These are phyloP conservation scores for Tipula vernalis DNA, from an alignment of 2,888 invertebrate species.

Conservation along the genomic window DNA sequence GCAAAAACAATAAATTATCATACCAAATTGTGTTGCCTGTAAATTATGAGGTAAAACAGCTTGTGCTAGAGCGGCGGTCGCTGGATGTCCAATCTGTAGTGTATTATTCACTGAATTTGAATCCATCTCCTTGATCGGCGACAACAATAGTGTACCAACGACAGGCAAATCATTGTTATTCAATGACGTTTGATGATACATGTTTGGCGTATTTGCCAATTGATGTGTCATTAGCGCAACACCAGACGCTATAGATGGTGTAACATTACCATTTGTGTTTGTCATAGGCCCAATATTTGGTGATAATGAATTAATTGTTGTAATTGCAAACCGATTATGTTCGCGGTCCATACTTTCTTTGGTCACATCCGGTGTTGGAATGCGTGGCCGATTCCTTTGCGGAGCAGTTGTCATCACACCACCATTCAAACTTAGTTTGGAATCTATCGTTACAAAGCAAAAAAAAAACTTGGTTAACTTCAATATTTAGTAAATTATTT, in stretches of 20 bases:
- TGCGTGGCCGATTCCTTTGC: conserved; percentile 64
- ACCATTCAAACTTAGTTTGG: conserved; percentile 50
- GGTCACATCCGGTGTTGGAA: conserved; percentile 78
- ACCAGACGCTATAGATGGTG: conserved; percentile 37
- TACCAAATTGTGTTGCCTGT: conserved; percentile 20
- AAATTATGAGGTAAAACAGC: conserved; percentile 48
- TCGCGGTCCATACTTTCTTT: conserved; percentile 66
- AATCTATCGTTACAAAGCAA: conserved; percentile 36
- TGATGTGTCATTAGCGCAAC: conserved; percentile 58
- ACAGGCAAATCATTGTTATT: conserved; percentile 48
- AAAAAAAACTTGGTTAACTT: too few species aligned
- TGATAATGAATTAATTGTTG: conserved; percentile 27
- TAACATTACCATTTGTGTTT: conserved; percentile 27
- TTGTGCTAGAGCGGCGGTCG: conserved; percentile 66
- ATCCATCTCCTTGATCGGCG: conserved; percentile 76
- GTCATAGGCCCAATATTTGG: conserved; percentile 26
- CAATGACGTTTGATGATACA: conserved; percentile 35
- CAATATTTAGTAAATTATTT: neutral
- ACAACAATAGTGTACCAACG: conserved; percentile 60
- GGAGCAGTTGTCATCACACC: conserved; percentile 41
- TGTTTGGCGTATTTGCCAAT: conserved; percentile 38
- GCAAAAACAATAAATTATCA: neutral
- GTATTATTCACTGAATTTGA: conserved; percentile 63
- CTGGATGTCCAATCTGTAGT: conserved; percentile 56
- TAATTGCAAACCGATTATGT: conserved; percentile 37